Percentiles rank a stretch among this genome's conserved stretches.
phyloP scores from a whole-genome alignment of 2,888 invertebrate species.

The Plebejus argus region DNA sequence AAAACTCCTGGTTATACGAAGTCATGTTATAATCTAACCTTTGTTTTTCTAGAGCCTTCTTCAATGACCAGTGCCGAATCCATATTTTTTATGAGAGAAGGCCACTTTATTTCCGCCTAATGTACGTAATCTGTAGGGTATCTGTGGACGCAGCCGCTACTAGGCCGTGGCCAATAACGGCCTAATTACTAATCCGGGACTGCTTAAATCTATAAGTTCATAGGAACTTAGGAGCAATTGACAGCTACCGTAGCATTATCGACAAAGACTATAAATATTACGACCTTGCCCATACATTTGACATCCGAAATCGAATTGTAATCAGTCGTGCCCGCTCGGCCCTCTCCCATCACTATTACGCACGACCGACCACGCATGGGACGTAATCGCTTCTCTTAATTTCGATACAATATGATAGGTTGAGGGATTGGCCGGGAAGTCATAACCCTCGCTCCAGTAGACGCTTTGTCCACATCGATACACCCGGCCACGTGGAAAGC shows the following conservation, averaged over 20 bases:
- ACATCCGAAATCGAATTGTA: not conserved
- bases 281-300: not conserved
- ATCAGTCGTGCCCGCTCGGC: not conserved
- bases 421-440: slow-evolving; percentile 51
- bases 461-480: slow-evolving; percentile 41
- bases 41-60: too few relatives aligned
- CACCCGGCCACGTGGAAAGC: slow-evolving; percentile 36
- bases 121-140: too few relatives aligned
- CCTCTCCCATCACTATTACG: not conserved
- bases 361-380: slow-evolving; percentile 1
- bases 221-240: not conserved
- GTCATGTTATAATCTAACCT: too few relatives aligned
- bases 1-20: too few relatives aligned
- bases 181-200: too few relatives aligned
- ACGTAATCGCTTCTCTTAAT: slow-evolving; percentile 38
- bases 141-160: too few relatives aligned
- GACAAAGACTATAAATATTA: not conserved
- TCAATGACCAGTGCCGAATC: too few relatives aligned
- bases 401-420: slow-evolving; percentile 44
- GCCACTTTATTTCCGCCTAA: too few relatives aligned
- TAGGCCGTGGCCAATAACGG: too few relatives aligned
- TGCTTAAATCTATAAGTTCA: too few relatives aligned
- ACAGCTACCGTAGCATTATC: not conserved
- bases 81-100: too few relatives aligned
- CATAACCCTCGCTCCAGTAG: slow-evolving; percentile 60